Base-by-base conservation (phyloP, 2,113 vertebrate species). In the Rhombomys opimus region DNA sequence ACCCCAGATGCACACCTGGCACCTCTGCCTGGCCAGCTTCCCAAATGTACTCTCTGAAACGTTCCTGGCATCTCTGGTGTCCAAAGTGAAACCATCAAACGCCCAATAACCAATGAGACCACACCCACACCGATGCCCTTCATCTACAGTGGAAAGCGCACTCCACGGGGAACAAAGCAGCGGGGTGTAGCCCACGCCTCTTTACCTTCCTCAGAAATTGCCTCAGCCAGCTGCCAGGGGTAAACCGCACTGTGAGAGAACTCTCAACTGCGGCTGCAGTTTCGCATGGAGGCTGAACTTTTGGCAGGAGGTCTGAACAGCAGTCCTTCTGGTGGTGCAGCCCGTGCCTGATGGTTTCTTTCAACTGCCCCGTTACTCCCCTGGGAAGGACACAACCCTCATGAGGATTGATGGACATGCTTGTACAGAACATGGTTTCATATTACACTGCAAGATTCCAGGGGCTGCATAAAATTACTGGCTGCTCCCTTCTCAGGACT, bases 331-430 rank as follows among this genome's bases (percentile, higher is more conserved):
- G 97, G 97, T 93, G 97, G 97, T 96, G 97, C 96, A 97, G 96
- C 97, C 97, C 96, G 97, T 95, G 97, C 93, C 97, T 97, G 96
- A 96, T 32, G 97, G 97, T 97, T 96, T 95, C 97, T 98, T 97
- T 97, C 97, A 97, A 97, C 95, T 98, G 97, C 97, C 97, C 97
- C 96, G 97, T 97, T 97, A 97, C 96, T 97, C 96, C 97, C 97
- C 97, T 97, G 97, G 97, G 97, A 97, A 98, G 97, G 97, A 98
- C 97, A 98, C 97, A 97, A 97, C 97, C 97, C 97, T 98, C 97
- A 95, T 97, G 97, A 98, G 97, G 97, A 98, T 97, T 89, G 97
- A 95, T 95, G 97, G 97, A 97, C 96, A 96, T 93, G 97, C 93
- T 97, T 96, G 96, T 92, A 98, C 96, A 98, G 96, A 97, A 98